Conservation (phyloP, 2,113 vertebrate species). For the Caranx melampygus region DNA sequence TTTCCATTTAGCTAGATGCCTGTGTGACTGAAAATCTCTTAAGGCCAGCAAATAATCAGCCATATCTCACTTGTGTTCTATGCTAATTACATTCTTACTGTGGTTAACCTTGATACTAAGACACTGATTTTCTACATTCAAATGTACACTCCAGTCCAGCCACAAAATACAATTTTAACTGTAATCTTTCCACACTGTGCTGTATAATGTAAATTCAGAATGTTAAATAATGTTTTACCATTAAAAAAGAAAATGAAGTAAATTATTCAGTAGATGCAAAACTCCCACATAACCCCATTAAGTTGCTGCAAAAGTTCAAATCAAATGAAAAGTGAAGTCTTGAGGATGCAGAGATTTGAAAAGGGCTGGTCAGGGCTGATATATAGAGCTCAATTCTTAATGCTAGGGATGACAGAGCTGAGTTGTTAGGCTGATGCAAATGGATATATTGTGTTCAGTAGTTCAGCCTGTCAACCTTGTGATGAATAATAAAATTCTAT, state of each 20-base stretch:
- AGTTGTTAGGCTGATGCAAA: conserved; percentile 78
- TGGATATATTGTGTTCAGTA: conserved; percentile 83
- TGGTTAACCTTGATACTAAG: conserved; percentile 2
- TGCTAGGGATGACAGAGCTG: conserved; percentile 66
- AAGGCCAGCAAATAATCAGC: background rate
- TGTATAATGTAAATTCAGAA: background rate
- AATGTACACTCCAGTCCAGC: background rate
- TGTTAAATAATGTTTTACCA: background rate
- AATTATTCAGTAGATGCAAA: background rate
- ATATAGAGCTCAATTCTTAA: conserved; percentile 73
- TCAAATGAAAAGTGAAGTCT: conserved; percentile 30
- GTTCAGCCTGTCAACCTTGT: conserved; percentile 64
- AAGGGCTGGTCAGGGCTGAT: conserved; percentile 39
- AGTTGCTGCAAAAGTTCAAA: conserved; percentile 6
- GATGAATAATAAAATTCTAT: conserved; percentile 82
- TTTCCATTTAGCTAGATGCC: background rate
- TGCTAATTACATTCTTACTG: background rate
- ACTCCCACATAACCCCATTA: background rate
- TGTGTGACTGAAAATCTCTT: background rate
- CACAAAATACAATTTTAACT: background rate
- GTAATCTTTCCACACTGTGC: background rate
- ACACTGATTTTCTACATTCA: background rate
- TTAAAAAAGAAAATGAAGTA: background rate
- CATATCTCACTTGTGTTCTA: background rate
- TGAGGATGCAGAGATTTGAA: conserved; percentile 51